Evolutionary conservation across 2,888 invertebrate species (phyloP), one percentile per base, ranked within the genome.

Genomic region (Agrochola lota): DNA sequence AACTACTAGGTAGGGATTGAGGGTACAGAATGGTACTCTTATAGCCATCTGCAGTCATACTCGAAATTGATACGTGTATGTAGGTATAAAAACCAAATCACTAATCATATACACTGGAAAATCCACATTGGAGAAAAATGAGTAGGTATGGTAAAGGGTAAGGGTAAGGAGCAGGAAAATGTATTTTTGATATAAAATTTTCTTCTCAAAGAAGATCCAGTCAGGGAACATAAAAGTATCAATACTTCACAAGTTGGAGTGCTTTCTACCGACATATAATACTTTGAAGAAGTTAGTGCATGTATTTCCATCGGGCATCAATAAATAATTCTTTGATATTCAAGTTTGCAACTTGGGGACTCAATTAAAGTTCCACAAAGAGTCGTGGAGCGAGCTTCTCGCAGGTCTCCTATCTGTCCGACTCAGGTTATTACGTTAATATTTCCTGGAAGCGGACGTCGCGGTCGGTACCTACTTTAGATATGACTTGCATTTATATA

Each of bases 311-410:
- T 81, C 79, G 79, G 85, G 81, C 82, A 75, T 79, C 80, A 74
- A 89, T 90, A 90, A 91, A 91, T 90, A 88, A 90, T 91, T 90
- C 89, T 89, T 88, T 88, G 87, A 89, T 89, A 84, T 89, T 87
- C 86, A 82, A 91, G 86, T 91, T 90, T 85, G 81, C 85, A 88
- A 84, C 86, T 91, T 88, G 83, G 74, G 83, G 89, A 93, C 91
- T 92, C 93, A 92, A 94, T 94, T 93, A 93, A 94, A 94, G 89
- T 93, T 93, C 77, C 80, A 86, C 87, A 86, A 89, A 91, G 89
- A 89, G 77, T 85, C 80, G 84, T 76, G 78, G 77, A 74, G 75
- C 71, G 66, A 83, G 63, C 78, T 84, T 20, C 86, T 83, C 64
- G 73, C 70, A 75, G 76, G 78, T 87, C 75, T 81, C 71, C 77